Evolutionary conservation across 2,113 vertebrate genomes (phyloP), one percentile per base, ranked within the genome.

Genomic region (Entomyzon cyanotis): DNA sequence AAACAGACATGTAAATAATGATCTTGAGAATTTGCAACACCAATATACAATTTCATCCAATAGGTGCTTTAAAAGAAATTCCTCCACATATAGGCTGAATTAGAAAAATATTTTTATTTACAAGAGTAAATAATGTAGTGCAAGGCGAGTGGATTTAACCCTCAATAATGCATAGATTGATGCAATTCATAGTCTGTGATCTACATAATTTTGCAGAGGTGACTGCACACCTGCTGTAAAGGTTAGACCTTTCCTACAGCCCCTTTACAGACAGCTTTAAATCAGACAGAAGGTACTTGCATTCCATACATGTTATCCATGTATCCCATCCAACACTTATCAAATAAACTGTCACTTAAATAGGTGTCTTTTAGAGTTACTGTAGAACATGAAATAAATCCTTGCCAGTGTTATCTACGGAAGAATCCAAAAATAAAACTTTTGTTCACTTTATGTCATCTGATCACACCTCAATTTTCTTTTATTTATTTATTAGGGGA

Each of bases 31-130:
- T 49, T 0, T 64, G 21, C 41, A 87, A 64, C 12, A 67, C 47
- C 14, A 73, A 69, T 25, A 18, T 15, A 55, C 3, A 39, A 31
- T 27, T 79, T 81, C 12, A 63, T 31, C 39, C 10, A 11, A 37
- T 7, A 46, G 30, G 5, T 44, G 14, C 14, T 60, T 71, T 62
- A 37, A 91, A 93, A 64, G 60, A 82, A 65, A 44, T 39, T 70
- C 87, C 28, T 91, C 65, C 49, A 78, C 56, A 50, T 19, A 67
- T 42, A 97, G 68, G 73, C 56, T 97, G 92, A 89, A 89, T 95
- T 98, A 98, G 93, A 98, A 98, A 98, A 98, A 98, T 98, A 98
- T 97, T 97, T 98, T 98, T 98, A 98, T 98, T 98, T 97, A 96
- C 95, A 97, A 94, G 96, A 97, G 97, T 96, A 97, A 96, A 97